Percentiles rank a stretch among this genome's conserved stretches.
Conservation (phyloP, 2,888 invertebrate species). For the Koerneria pararmatus region DNA sequence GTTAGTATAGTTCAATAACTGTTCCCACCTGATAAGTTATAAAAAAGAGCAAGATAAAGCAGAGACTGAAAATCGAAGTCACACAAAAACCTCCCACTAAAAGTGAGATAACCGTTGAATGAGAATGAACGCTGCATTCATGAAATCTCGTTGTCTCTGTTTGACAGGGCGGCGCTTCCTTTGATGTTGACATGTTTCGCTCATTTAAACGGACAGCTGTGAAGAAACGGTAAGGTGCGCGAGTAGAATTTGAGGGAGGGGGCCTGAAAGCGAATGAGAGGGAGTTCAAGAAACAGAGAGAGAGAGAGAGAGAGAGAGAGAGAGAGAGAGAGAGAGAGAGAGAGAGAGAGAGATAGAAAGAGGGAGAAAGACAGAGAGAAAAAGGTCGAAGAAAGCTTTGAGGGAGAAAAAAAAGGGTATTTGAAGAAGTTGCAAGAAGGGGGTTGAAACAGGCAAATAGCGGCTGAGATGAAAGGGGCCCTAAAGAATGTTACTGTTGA, state of each 20-base stretch:
- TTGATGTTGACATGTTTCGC: too few species aligned
- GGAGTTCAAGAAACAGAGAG: background rate
- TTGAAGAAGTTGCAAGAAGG: slow-evolving; percentile 6
- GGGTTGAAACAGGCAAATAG: slow-evolving; percentile 15
- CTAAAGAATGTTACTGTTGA: too few species aligned
- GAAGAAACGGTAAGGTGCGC: background rate
- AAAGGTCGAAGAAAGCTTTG: slow-evolving; percentile 8
- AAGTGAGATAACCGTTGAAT: slow-evolving; percentile 3
- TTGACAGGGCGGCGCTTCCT: too few species aligned
- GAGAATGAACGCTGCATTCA: too few species aligned
- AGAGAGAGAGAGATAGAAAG: slow-evolving; percentile 13
- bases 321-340: background rate
- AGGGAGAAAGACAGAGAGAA: slow-evolving; percentile 17
- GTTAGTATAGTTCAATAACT: too few species aligned
- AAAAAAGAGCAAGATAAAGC: background rate
- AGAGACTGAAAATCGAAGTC: slow-evolving; percentile 1
- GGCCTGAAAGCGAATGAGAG: slow-evolving; percentile 1
- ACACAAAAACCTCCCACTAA: background rate
- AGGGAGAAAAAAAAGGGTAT: slow-evolving; percentile 19
- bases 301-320: background rate
- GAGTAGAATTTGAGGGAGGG: background rate
- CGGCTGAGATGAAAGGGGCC: slow-evolving; percentile 2
- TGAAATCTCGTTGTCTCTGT: too few species aligned
- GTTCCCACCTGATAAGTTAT: too few species aligned
- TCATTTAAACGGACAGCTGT: background rate